phyloP scores from a whole-genome alignment of 2,113 vertebrate genomes.

The Rhipidura dahli region DNA sequence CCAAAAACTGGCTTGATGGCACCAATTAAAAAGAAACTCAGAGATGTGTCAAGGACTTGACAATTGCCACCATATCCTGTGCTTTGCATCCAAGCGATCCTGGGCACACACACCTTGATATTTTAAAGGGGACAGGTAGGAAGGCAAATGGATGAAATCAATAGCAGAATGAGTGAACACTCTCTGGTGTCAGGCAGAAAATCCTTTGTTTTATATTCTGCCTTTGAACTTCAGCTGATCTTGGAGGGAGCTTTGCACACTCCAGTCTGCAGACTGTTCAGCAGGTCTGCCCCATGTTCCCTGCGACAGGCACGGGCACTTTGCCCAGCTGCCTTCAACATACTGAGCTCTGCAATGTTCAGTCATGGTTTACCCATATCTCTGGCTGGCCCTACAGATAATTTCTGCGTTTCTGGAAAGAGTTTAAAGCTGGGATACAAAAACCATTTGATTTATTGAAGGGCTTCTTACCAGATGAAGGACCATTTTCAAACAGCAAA shows the following conservation, averaged over 20 bases:
- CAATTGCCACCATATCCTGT: background rate
- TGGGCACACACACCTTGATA: background rate
- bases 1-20: background rate
- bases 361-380: background rate
- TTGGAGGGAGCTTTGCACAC: background rate
- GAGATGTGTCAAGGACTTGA: background rate
- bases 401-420: background rate
- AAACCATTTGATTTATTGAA: background rate
- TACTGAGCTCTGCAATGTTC: background rate
- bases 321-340: background rate
- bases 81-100: background rate
- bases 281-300: background rate
- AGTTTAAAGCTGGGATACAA: background rate
- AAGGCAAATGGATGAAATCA: background rate
- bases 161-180: background rate
- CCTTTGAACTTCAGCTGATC: background rate
- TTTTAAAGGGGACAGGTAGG: background rate
- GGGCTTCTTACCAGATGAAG: background rate
- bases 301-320: background rate
- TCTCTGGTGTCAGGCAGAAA: background rate
- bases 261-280: background rate
- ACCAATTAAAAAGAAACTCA: background rate
- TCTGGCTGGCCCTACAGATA: background rate
- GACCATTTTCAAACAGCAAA: background rate
- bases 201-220: background rate